phyloP scores from a whole-genome alignment of 2,888 invertebrate species.

The Tupiocoris notatus region DNA sequence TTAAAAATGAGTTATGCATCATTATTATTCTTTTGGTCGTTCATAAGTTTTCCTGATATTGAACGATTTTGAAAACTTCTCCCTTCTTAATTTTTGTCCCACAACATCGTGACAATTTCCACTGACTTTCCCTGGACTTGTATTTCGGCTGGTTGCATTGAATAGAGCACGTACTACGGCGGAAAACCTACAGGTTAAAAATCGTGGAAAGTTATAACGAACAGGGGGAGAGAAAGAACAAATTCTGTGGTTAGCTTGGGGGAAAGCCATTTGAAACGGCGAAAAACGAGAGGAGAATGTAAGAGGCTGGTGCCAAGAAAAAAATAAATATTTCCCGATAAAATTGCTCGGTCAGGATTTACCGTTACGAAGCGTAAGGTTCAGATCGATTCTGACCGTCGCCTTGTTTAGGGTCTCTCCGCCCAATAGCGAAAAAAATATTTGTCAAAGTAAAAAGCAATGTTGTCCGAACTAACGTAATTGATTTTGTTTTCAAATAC shows the following conservation, averaged over 20 bases:
- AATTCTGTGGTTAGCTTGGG: background rate
- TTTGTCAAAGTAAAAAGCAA: too few species aligned
- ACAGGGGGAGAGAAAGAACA: background rate
- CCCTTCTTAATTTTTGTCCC: background rate
- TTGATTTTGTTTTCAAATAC: too few species aligned
- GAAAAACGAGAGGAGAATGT: background rate
- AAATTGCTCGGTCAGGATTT: background rate
- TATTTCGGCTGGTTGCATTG: background rate
- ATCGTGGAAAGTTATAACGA: background rate
- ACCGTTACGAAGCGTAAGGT: too few species aligned
- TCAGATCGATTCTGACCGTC: too few species aligned
- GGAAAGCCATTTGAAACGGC: background rate
- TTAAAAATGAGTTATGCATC: too few species aligned
- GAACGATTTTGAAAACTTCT: too few species aligned
- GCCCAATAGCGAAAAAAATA: too few species aligned
- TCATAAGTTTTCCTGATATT: too few species aligned
- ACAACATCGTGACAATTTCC: background rate
- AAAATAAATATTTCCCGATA: background rate
- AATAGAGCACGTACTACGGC: background rate
- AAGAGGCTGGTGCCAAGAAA: background rate
- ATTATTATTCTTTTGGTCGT: too few species aligned
- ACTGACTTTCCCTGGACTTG: background rate
- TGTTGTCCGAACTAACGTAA: too few species aligned
- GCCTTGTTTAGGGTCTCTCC: too few species aligned
- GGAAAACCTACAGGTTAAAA: background rate